phyloP scores from a whole-genome alignment of 2,888 invertebrate species.

The Pimpla rufipes region DNA sequence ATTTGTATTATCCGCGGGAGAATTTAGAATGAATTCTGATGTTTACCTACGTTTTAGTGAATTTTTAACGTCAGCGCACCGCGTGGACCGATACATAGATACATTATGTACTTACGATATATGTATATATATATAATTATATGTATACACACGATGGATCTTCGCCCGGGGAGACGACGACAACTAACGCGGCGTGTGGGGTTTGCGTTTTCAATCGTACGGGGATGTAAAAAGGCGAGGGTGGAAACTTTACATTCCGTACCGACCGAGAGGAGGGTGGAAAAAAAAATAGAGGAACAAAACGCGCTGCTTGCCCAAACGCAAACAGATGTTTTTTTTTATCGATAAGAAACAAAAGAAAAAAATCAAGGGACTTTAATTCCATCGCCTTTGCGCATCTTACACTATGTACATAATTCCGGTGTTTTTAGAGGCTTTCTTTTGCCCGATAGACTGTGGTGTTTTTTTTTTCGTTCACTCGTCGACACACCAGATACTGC shows the following conservation, averaged over 20 bases:
- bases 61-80: constrained; percentile 55
- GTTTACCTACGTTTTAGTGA: constrained; percentile 30
- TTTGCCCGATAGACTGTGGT: neutral
- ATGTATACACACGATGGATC: constrained; percentile 7
- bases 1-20: constrained; percentile 41
- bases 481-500: neutral
- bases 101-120: constrained; percentile 46
- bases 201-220: constrained; percentile 31
- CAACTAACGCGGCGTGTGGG: neutral
- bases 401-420: constrained; percentile 36
- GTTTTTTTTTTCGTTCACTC: neutral
- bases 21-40: constrained; percentile 49
- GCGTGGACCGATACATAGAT: constrained; percentile 58
- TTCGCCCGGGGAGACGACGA: constrained; percentile 10
- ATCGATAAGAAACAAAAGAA: too few relatives aligned
- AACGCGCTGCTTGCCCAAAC: constrained; percentile 2
- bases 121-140: constrained; percentile 33
- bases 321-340: neutral
- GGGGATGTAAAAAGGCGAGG: constrained; percentile 22
- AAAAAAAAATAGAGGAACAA: neutral
- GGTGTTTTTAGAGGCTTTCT: constrained; percentile 16
- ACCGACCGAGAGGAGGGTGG: constrained; percentile 2
- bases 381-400: constrained; percentile 17
- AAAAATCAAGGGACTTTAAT: neutral
- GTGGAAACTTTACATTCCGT: constrained; percentile 56